phyloP scores from a whole-genome alignment of 2,113 vertebrate species.

The Prunella himalayana region DNA sequence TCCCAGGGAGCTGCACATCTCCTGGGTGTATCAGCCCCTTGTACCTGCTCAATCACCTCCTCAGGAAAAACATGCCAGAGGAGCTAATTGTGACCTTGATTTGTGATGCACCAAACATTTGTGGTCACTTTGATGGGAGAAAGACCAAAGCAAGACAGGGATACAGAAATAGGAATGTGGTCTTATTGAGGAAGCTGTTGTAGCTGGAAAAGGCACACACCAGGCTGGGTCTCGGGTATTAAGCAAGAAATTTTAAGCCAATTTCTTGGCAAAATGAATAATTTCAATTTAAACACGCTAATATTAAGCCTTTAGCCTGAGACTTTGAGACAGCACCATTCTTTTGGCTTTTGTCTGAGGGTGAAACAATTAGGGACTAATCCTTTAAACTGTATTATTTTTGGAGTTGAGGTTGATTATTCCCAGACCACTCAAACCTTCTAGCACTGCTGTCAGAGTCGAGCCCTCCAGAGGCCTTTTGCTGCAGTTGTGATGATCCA shows the following conservation, averaged over 20 bases:
- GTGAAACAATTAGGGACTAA: neutral
- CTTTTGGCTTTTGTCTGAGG: neutral
- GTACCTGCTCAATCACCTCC: neutral
- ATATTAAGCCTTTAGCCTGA: neutral
- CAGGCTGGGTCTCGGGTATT: neutral
- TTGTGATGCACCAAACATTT: neutral
- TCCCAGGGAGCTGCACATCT: rapidly evolving
- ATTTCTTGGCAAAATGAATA: neutral
- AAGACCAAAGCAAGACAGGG: neutral
- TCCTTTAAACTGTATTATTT: neutral
- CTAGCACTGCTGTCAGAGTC: neutral
- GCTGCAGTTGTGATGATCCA: neutral
- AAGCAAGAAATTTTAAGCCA: neutral
- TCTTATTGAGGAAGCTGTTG: neutral
- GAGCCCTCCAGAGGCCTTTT: neutral
- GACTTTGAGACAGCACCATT: neutral
- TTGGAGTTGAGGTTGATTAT: conserved; percentile 6
- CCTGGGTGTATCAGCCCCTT: neutral
- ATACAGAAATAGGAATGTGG: neutral
- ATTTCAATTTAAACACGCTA: neutral
- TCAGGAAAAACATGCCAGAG: neutral
- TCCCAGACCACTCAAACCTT: neutral
- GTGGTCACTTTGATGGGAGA: rapidly evolving
- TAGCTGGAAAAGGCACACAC: neutral
- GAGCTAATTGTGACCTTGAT: neutral